Percentiles rank a stretch among this genome's conserved stretches.
Conservation (phyloP, 2,113 vertebrate genomes). For the Symphodus melops region DNA sequence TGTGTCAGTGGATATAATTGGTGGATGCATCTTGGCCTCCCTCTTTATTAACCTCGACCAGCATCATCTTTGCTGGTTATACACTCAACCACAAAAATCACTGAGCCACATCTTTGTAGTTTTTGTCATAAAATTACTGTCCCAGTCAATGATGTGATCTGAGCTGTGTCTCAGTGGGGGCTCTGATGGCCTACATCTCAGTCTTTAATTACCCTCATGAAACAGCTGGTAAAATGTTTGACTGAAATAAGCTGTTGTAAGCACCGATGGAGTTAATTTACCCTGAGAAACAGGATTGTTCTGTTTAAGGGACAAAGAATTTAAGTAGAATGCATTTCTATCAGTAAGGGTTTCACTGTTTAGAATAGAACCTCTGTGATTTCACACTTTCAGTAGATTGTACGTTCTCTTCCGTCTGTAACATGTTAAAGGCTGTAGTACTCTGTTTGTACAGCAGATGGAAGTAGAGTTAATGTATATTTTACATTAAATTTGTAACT, state of each 20-base stretch:
- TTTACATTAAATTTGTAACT: too few species aligned
- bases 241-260: constrained; percentile 51
- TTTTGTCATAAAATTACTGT: neutral
- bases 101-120: neutral
- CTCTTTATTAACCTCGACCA: neutral
- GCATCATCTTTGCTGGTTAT: constrained; percentile 2
- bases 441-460: constrained; percentile 43
- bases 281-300: constrained; percentile 1
- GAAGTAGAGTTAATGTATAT: neutral
- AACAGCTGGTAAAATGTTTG: constrained; percentile 73
- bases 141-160: neutral
- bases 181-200: constrained; percentile 53
- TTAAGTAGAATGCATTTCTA: neutral
- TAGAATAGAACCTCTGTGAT: too few species aligned
- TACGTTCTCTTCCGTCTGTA: accelerated
- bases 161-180: constrained; percentile 33
- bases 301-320: constrained; percentile 7
- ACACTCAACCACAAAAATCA: neutral
- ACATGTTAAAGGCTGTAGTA: neutral
- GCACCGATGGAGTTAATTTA: constrained; percentile 8
- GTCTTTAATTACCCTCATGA: constrained; percentile 74
- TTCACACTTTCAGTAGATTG: too few species aligned
- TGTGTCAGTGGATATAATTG: neutral
- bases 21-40: too few species aligned
- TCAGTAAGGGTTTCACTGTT: too few species aligned